phyloP scores from a whole-genome alignment of 2,113 vertebrate genomes.

The Fulmarus glacialis region DNA sequence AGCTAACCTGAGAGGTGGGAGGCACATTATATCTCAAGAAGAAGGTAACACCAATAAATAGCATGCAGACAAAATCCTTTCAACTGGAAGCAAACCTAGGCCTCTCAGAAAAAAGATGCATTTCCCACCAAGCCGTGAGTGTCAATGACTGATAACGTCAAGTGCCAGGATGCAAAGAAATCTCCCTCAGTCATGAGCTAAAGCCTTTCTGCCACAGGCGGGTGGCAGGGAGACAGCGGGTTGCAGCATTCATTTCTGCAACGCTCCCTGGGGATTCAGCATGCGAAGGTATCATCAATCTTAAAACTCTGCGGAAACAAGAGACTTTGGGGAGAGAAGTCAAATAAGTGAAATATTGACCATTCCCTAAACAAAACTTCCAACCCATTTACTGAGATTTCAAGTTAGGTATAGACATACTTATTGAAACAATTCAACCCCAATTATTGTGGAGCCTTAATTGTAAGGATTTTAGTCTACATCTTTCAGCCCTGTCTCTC shows the following conservation, averaged over 20 bases:
- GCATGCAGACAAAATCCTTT: background rate
- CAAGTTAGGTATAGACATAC: background rate
- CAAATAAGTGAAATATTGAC: background rate
- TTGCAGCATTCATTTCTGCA: background rate
- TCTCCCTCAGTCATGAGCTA: background rate
- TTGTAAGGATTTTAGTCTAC: background rate
- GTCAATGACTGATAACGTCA: background rate
- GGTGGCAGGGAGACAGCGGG: background rate
- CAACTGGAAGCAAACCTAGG: background rate
- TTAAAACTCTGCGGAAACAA: background rate
- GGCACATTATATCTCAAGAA: background rate
- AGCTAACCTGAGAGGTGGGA: background rate
- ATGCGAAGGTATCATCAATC: background rate
- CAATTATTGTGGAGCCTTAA: background rate
- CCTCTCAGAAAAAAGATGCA: background rate
- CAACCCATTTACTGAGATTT: background rate
- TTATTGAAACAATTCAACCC: background rate
- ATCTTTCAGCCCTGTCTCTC: background rate
- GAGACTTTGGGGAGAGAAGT: background rate
- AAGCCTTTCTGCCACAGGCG: background rate
- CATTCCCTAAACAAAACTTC: background rate
- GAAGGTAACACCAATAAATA: background rate
- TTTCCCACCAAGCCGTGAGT: background rate
- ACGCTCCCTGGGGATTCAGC: background rate
- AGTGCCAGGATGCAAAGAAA: background rate